A percentile compares a stretch with the other conserved stretches of the same genome.
Evolutionary conservation across 2,797 vertebrate species (phyloP).

Genomic region (Myiothlypis chrysogaster): DNA sequence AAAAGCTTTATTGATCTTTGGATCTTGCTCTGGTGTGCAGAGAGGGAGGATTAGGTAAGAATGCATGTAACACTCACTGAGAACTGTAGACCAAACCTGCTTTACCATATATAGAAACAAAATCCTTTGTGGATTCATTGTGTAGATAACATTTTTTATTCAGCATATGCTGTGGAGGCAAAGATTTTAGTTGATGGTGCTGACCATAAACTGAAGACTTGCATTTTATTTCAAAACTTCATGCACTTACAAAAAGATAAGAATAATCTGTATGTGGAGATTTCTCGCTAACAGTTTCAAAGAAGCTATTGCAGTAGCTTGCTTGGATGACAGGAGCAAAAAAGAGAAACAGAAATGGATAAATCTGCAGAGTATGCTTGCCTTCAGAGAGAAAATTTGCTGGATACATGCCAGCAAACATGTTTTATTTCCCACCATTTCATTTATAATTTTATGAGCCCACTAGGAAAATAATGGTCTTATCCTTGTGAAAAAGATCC

Average conservation of each 20-base stretch:
- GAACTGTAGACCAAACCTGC: background rate
- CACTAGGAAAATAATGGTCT: background rate
- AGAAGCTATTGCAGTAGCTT: background rate
- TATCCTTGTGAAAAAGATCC: background rate
- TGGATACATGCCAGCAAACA: background rate
- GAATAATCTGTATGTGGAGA: background rate
- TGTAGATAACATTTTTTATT: background rate
- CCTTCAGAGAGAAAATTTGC: background rate
- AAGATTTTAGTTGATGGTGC: background rate
- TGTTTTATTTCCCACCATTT: background rate
- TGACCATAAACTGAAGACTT: background rate
- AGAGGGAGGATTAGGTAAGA: background rate
- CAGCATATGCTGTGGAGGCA: background rate
- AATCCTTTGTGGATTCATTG: background rate
- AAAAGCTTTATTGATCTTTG: background rate
- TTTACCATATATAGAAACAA: slow-evolving; percentile 11
- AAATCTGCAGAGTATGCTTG: background rate
- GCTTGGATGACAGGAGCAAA: background rate
- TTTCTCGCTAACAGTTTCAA: background rate
- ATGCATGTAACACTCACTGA: background rate
- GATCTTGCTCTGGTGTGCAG: background rate
- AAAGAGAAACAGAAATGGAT: background rate
- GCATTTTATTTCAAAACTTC: background rate
- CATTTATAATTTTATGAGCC: background rate
- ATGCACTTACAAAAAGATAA: background rate